Evolutionary conservation across 2,888 invertebrate genomes (phyloP).

Genomic region (Pteria penguin): DNA sequence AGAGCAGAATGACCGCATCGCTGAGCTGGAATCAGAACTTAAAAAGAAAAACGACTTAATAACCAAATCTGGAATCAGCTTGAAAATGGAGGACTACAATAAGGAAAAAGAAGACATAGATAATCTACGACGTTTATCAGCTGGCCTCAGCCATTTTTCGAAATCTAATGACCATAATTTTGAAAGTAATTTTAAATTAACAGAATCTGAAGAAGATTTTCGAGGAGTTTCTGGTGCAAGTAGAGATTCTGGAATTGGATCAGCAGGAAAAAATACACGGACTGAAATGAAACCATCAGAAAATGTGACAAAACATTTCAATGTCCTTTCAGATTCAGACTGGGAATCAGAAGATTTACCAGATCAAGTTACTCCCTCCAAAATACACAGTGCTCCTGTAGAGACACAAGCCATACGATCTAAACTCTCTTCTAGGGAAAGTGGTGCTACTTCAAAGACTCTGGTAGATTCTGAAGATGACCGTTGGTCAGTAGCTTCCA

Average conservation of each 20-base stretch:
- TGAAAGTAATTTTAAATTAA: neutral
- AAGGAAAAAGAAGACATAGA: conserved; percentile 25
- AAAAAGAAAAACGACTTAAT: conserved; percentile 60
- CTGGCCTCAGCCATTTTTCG: conserved; percentile 16
- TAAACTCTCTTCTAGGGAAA: conserved; percentile 32
- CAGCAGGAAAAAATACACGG: conserved; percentile 50
- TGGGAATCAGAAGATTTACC: conserved; percentile 44
- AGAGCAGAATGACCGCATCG: conserved; percentile 66
- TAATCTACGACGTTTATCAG: conserved; percentile 33
- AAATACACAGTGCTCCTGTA: conserved; percentile 41
- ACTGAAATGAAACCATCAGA: neutral
- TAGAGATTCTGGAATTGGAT: conserved; percentile 66
- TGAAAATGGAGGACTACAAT: conserved; percentile 6
- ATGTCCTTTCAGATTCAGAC: conserved; percentile 40
- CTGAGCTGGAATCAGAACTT: conserved; percentile 56
- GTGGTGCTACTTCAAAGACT: conserved; percentile 13
- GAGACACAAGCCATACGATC: conserved; percentile 28
- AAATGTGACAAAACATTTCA: neutral
- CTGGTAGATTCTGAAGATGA: conserved; percentile 25
- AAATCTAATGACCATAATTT: conserved; percentile 2
- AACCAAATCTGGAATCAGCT: conserved; percentile 14
- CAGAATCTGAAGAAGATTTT: conserved; percentile 34
- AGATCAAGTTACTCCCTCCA: conserved; percentile 23
- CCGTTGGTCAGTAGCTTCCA: conserved; percentile 22
- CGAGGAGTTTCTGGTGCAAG: conserved; percentile 57